A percentile compares a stretch with the other conserved stretches of the same genome.
These are phyloP conservation scores for Cherax destructor DNA, from an alignment of 1,140 invertebrate genomes.

Conservation along the genomic window DNA sequence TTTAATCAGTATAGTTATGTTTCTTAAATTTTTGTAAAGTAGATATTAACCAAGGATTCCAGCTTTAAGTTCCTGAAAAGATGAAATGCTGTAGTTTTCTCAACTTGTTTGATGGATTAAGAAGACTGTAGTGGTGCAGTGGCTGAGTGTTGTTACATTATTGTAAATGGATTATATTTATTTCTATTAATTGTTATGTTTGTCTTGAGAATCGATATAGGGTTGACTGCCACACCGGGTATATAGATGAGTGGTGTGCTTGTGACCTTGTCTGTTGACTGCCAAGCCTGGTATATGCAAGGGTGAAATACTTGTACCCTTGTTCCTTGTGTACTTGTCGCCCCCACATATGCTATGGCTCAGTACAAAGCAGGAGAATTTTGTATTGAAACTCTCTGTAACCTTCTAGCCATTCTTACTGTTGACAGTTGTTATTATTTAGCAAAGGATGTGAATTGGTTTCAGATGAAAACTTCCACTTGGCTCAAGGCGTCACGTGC, in stretches of 20 bases:
- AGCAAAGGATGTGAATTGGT: not conserved
- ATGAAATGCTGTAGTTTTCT: conserved; percentile 46
- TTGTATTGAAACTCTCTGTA: conserved; percentile 62
- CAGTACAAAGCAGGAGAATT: conserved; percentile 61
- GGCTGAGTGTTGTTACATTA: conserved; percentile 65
- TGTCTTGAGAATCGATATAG: conserved; percentile 60
- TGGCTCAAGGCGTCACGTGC: not conserved
- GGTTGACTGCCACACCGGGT: conserved; percentile 36
- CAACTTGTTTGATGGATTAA: conserved; percentile 49
- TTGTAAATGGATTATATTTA: conserved; percentile 68
- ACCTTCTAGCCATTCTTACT: not conserved
- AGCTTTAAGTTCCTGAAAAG: conserved; percentile 66
- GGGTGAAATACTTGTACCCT: conserved; percentile 38
- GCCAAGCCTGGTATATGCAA: conserved; percentile 20
- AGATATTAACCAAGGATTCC: conserved; percentile 66
- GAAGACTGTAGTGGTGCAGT: conserved; percentile 60
- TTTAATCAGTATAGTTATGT: conserved; percentile 53
- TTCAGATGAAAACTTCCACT: not conserved
- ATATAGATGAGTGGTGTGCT: conserved; percentile 31
- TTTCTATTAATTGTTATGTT: conserved; percentile 70
- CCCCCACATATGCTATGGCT: conserved; percentile 45
- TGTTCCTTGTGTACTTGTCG: conserved; percentile 47
- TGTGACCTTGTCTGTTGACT: conserved; percentile 41
- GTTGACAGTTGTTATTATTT: not conserved
- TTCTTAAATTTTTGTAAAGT: conserved; percentile 33